Evolutionary conservation across 1,140 invertebrate species (phyloP), one percentile per base, ranked within the genome.

Genomic region (Cryptotermes secundus): DNA sequence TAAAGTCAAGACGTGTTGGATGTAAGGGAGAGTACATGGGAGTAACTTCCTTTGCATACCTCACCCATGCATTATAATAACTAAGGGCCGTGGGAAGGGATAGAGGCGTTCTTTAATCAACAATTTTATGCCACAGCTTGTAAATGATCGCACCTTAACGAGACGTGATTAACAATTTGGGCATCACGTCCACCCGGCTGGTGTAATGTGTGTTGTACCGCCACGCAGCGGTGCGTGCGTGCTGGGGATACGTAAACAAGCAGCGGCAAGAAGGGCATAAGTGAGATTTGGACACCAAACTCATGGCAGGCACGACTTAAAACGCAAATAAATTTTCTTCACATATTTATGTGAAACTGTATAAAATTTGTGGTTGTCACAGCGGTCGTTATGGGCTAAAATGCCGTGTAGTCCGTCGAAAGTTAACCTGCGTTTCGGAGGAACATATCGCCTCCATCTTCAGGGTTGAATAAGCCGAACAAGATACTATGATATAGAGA

Each of bases 121-220:
- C 59, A 72, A 72, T 72, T 65, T 72, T 72, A 72, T 72, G 59
- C 59, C n/a, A 72, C 59, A 72, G 59, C 59, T 72, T 72, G 59
- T 72, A 72, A 72, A 72, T 72, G 59, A 72, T 72, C 31, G n/a
- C 59, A 72, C 59, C 59, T 72, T 72, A 72, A 72, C 59, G 59
- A 72, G 59, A 31, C n/a, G 59, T 72, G 31, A 72, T 72, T 72
- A 72, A 72, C 59, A 72, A 72, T 72, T 72, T 4, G 26, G 14
- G 26, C 26, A 26, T 59, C 53, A 59, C 53, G 53, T 59, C 53
- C 53, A 59, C 19, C 53, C 38, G 31, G 59, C 59, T 72, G 59
- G 59, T 31, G 59, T 72, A 72, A 31, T 31, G 26, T 31, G 59
- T 72, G 59, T 72, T 72, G 59, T 72, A 72, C 59, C 59, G 26